phyloP scores from a whole-genome alignment of 2,113 vertebrate species.

The Dicrurus megarhynchus region DNA sequence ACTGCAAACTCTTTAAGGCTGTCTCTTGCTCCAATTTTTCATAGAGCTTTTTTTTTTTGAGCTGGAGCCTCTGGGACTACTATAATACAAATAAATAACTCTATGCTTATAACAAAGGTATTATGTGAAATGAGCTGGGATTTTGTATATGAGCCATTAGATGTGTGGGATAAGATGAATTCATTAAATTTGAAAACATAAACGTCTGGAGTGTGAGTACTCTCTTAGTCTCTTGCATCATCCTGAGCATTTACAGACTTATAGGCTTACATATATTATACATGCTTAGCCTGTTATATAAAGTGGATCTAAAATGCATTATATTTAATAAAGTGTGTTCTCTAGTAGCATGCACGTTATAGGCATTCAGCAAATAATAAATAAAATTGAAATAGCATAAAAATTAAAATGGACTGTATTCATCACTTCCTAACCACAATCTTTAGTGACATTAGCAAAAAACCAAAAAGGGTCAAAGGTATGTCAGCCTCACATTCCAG shows the following conservation, averaged over 20 bases:
- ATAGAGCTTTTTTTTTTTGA: neutral
- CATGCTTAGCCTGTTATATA: neutral
- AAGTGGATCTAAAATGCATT: slow-evolving; percentile 24
- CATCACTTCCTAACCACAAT: neutral
- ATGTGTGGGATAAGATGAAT: neutral
- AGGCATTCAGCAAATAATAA: slow-evolving; percentile 23
- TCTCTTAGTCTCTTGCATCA: neutral
- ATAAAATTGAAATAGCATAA: neutral
- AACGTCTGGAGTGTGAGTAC: neutral
- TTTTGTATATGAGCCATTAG: slow-evolving; percentile 25
- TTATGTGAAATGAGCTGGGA: neutral
- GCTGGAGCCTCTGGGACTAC: neutral
- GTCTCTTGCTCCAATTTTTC: neutral
- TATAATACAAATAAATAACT: slow-evolving; percentile 12
- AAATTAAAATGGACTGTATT: neutral
- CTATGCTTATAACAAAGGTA: neutral
- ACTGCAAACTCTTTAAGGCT: neutral
- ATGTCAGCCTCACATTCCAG: neutral
- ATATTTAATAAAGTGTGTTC: neutral
- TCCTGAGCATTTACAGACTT: neutral
- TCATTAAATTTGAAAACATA: slow-evolving; percentile 35
- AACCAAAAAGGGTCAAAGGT: neutral
- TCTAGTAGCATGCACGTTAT: neutral
- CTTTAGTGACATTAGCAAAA: neutral
- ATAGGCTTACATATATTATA: neutral